A percentile compares a stretch with the other conserved stretches of the same genome.
Evolutionary conservation across 2,888 invertebrate genomes (phyloP).

Genomic region (Cyrtodaria siliqua): DNA sequence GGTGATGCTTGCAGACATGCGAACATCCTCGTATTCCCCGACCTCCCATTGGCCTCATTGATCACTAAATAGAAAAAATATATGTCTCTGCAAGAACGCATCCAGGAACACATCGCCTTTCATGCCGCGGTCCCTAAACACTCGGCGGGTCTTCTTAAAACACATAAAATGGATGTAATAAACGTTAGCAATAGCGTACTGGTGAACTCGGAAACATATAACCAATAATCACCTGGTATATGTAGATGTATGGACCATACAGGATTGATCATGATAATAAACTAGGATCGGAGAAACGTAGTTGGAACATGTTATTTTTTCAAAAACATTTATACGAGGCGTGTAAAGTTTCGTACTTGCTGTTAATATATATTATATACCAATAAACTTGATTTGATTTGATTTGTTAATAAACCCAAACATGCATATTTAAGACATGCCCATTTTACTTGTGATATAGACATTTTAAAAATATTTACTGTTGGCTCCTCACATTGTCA

Average conservation of each 20-base stretch:
- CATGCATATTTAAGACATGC: no score
- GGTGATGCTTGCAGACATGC: slow-evolving; percentile 52
- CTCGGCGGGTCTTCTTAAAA: slow-evolving; percentile 41
- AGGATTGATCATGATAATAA: slow-evolving; percentile 1
- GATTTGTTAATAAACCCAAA: no score
- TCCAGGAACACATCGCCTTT: slow-evolving; percentile 50
- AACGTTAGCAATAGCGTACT: slow-evolving; percentile 37
- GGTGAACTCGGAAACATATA: slow-evolving; percentile 26
- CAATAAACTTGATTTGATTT: no score
- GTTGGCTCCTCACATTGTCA: no score
- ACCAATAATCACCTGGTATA: slow-evolving; percentile 12
- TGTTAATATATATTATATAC: no score
- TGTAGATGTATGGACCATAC: slow-evolving; percentile 4
- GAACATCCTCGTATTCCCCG: slow-evolving; percentile 47
- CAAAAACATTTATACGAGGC: no score
- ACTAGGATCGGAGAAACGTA: background rate
- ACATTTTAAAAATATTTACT: no score
- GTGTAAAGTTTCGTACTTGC: no score
- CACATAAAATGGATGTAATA: slow-evolving; percentile 54
- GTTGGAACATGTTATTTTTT: no score
- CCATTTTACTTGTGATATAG: no score
- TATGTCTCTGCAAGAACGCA: slow-evolving; percentile 48
- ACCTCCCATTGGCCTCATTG: slow-evolving; percentile 43
- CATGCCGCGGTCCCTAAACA: slow-evolving; percentile 46
- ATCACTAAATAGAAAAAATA: slow-evolving; percentile 42